Percentiles rank a stretch among this genome's conserved stretches.
Conservation (phyloP, 2,797 vertebrate genomes). For the Aphelocoma californica region DNA sequence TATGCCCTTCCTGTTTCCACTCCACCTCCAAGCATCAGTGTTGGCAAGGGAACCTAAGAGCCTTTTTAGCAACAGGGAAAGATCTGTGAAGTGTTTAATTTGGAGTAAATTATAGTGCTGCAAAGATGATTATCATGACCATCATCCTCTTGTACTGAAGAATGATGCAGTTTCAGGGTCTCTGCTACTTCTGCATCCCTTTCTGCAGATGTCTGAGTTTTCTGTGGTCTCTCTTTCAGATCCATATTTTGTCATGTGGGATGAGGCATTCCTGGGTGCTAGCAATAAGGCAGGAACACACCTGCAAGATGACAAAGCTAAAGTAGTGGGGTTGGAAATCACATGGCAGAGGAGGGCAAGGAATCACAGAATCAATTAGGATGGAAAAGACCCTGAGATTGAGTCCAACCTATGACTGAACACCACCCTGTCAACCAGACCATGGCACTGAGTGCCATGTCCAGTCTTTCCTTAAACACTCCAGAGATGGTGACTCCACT, state of each 20-base stretch:
- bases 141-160: background rate
- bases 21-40: background rate
- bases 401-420: background rate
- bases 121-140: background rate
- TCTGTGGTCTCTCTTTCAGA: background rate
- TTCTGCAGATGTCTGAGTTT: background rate
- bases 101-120: background rate
- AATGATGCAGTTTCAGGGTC: background rate
- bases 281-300: background rate
- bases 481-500: background rate
- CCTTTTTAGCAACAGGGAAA: background rate
- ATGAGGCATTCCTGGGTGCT: background rate
- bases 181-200: background rate
- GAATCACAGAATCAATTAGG: background rate
- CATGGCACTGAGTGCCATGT: background rate
- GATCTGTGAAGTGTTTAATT: background rate
- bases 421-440: background rate
- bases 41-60: background rate
- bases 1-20: background rate
- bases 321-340: background rate
- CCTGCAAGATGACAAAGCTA: background rate
- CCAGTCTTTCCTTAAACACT: background rate
- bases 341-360: background rate
- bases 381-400: background rate
- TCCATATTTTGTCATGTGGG: background rate